phyloP scores from a whole-genome alignment of 1,140 invertebrate species.

The Zaprionus davidi region DNA sequence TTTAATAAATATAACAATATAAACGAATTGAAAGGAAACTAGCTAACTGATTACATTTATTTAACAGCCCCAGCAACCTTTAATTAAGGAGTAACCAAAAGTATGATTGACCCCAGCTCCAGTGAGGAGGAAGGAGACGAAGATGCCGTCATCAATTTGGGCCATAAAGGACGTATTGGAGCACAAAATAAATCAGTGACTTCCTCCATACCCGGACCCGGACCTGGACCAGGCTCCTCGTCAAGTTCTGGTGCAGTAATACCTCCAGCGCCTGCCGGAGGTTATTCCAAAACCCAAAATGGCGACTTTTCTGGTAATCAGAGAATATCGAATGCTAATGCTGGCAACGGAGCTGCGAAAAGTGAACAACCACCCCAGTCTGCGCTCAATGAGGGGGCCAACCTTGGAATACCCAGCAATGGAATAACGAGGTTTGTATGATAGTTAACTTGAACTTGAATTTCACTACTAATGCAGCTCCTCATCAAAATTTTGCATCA shows the following conservation, averaged over 20 bases:
- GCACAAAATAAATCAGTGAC: slow-evolving; percentile 36
- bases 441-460: neutral
- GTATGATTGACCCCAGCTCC: slow-evolving; percentile 95
- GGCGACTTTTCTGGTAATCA: slow-evolving; percentile 52
- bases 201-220: neutral
- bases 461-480: neutral
- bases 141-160: slow-evolving; percentile 87
- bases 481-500: neutral
- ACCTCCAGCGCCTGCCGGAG: slow-evolving; percentile 22
- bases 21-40: too few relatives aligned
- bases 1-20: neutral
- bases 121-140: slow-evolving; percentile 95
- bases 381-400: slow-evolving; percentile 46
- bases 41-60: too few relatives aligned
- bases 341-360: slow-evolving; percentile 18
- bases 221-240: slow-evolving; percentile 4
- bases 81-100: neutral
- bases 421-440: slow-evolving; percentile 68
- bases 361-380: slow-evolving; percentile 45
- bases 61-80: neutral
- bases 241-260: slow-evolving; percentile 5
- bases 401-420: slow-evolving; percentile 75
- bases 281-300: slow-evolving; percentile 49
- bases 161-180: slow-evolving; percentile 58
- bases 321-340: slow-evolving; percentile 22